Evolutionary conservation across 2,888 invertebrate species (phyloP).

Genomic region (Eumacrocentrus americanus): DNA sequence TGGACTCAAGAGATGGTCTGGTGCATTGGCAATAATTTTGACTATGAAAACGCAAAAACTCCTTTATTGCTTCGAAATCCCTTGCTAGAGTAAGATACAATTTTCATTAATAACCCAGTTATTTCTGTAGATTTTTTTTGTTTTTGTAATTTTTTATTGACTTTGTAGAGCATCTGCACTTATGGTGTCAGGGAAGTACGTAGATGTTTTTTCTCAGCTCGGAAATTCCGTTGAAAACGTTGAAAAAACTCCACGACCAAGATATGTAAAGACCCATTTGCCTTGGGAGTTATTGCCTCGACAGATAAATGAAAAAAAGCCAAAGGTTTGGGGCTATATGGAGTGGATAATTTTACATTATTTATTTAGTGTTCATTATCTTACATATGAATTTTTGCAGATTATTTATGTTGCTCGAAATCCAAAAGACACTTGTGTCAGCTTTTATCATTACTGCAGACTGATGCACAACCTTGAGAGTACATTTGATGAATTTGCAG

Average conservation of each 20-base stretch:
- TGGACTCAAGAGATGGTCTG: constrained; percentile 95
- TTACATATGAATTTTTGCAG: constrained; percentile 59
- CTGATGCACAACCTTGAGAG: constrained; percentile 71
- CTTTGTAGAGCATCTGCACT: constrained; percentile 49
- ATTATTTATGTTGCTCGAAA: constrained; percentile 87
- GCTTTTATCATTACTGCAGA: constrained; percentile 83
- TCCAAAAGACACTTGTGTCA: constrained; percentile 89
- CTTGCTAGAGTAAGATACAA: constrained; percentile 52
- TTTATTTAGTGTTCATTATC: background rate
- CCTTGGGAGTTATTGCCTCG: constrained; percentile 74
- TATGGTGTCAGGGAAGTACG: constrained; percentile 51
- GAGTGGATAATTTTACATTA: background rate
- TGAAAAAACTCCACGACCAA: constrained; percentile 71
- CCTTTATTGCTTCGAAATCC: constrained; percentile 67
- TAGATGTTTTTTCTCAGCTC: constrained; percentile 58
- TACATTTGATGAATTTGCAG: constrained; percentile 76
- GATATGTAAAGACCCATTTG: constrained; percentile 78
- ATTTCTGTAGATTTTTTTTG: constrained; percentile 2
- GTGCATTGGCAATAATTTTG: constrained; percentile 81
- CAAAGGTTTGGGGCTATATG: constrained; percentile 67
- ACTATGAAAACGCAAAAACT: constrained; percentile 74
- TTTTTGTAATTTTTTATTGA: constrained; percentile 4
- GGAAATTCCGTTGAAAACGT: constrained; percentile 78
- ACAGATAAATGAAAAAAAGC: constrained; percentile 65
- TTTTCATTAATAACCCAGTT: background rate